Evolutionary conservation across 2,797 vertebrate species (phyloP), one percentile per base, ranked within the genome.

Genomic region (Mico argentatus): DNA sequence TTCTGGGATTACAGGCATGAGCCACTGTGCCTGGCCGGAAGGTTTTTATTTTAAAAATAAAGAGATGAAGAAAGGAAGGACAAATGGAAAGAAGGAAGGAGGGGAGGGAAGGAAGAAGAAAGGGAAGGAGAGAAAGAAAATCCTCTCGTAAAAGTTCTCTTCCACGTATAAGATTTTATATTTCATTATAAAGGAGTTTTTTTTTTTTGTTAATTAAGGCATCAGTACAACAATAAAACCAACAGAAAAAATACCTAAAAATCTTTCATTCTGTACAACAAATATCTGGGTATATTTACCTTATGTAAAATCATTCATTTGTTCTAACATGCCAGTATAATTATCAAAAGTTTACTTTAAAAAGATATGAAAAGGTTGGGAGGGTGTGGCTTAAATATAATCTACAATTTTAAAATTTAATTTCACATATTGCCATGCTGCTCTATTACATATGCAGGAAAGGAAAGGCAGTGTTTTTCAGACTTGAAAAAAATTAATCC

Each of bases 401-500:
- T 92, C 97, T 85, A 91, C 85, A 96, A 94, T 90, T 96, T 97
- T 84, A 94, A 98, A 95, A 85, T 97, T 97, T 95, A 97, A 95
- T 94, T 97, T 97, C 97, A 91, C 44, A 96, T 88, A 93, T 89
- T 89, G 89, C 92, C 90, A 97, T 92, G 92, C 86, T 97, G 95
- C 91, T 97, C 61, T 90, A 96, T 97, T 96, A 94, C 83, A 96
- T 91, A 98, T 97, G 92, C 94, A 98, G 87, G 95, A 96, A 95
- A 92, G 70, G 33, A 94, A 97, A 72, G 94, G 57, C 50, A 95
- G 92, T 90, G 67, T 94, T 97, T 88, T 97, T 97, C 88, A 97
- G 96, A 87, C 70, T 96, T 97, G 87, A 96, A 97, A 97, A 95
- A 96, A 97, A 97, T 97, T 94, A 97, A 97, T 97, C 97, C 91